phyloP scores from a whole-genome alignment of 1,140 invertebrate genomes.

The Asobara japonica region DNA sequence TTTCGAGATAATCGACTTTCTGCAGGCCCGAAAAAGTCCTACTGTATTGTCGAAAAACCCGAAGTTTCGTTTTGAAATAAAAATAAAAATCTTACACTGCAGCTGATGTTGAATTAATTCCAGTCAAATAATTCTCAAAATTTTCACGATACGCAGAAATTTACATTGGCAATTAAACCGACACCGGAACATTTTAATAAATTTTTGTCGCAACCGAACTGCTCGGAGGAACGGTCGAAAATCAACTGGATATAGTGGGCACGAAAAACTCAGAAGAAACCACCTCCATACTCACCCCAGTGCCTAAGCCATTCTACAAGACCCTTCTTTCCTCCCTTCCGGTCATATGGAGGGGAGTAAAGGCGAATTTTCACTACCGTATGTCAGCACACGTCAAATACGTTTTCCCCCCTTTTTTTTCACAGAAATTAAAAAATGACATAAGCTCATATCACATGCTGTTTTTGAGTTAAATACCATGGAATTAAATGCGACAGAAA shows the following conservation, averaged over 20 bases:
- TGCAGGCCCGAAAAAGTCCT: no score
- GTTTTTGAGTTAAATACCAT: no score
- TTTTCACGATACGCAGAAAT: background rate
- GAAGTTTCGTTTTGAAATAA: background rate
- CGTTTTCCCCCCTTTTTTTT: background rate
- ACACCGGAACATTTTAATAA: background rate
- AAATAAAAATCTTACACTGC: background rate
- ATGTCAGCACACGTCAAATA: background rate
- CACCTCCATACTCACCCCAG: constrained; percentile 8
- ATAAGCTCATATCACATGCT: no score
- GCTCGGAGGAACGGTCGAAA: constrained; percentile 40
- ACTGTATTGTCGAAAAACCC: no score
- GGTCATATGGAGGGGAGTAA: constrained; percentile 5
- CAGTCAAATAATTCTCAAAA: background rate
- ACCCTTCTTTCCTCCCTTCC: constrained; percentile 14
- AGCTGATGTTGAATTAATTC: background rate
- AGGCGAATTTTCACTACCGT: background rate
- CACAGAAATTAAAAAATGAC: background rate
- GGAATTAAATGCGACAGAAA: no score
- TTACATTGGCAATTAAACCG: background rate
- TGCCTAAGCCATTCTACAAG: background rate
- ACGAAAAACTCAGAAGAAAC: background rate
- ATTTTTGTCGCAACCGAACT: no score
- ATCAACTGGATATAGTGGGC: constrained; percentile 42
- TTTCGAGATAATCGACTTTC: no score